Evolutionary conservation across 2,797 vertebrate species (phyloP).

Genomic region (Propithecus perrieri): DNA sequence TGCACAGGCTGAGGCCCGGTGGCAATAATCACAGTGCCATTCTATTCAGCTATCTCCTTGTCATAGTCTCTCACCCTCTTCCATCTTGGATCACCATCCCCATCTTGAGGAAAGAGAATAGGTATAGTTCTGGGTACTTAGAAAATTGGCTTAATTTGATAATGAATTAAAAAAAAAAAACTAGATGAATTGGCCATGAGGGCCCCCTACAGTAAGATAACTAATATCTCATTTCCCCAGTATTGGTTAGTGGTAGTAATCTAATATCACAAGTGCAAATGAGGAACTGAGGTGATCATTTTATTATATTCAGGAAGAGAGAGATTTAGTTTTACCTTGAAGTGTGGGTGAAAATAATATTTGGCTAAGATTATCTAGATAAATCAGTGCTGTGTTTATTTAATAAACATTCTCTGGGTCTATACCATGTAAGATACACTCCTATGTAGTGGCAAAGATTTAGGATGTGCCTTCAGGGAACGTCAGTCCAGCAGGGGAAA

Average conservation of each 20-base stretch:
- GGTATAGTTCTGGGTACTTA: not conserved
- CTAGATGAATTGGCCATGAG: not conserved
- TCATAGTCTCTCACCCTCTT: not conserved
- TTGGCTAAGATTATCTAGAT: not conserved
- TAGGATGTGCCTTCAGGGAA: not conserved
- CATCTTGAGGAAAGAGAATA: not conserved
- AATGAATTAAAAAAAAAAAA: not conserved
- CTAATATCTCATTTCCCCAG: not conserved
- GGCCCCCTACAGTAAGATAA: not conserved
- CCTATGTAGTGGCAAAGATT: not conserved
- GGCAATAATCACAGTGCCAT: accelerated
- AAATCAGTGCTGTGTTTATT: not conserved
- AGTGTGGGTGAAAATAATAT: not conserved
- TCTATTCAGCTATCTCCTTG: not conserved
- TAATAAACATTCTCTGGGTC: not conserved
- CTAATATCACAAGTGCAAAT: not conserved
- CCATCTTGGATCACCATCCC: not conserved
- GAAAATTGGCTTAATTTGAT: not conserved
- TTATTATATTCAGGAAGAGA: not conserved
- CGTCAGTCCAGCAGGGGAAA: not conserved
- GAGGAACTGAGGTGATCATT: not conserved
- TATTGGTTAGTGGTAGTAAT: not conserved
- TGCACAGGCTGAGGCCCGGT: too few relatives aligned
- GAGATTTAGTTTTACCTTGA: not conserved
- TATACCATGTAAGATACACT: not conserved